Conservation (phyloP, 30 jellyfish, hydroid and myxozoan species). For the Pseudorhiza aurosa region DNA sequence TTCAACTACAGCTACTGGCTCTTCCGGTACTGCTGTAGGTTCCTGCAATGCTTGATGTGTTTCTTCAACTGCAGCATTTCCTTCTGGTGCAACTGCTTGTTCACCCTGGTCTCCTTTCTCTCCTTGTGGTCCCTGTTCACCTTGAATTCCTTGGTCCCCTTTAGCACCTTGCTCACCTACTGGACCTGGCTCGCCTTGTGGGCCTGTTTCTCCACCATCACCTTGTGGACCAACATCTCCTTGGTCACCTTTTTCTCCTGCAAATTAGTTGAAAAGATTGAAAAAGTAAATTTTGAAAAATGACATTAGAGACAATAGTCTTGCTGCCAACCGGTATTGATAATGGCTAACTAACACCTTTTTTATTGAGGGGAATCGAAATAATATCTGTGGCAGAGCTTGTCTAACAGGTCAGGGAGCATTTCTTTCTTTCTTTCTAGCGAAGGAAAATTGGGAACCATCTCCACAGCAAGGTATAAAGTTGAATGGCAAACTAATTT, state of each 20-base stretch:
- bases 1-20: slow-evolving; percentile 14
- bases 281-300: neutral
- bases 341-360: neutral
- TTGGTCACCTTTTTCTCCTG: slow-evolving; percentile 42
- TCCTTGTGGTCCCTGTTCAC: slow-evolving; percentile 19
- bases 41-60: neutral
- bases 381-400: no score
- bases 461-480: no score
- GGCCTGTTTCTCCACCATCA: slow-evolving; percentile 13
- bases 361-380: no score
- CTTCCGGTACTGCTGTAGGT: neutral
- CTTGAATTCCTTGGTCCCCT: slow-evolving; percentile 21
- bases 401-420: no score
- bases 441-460: no score
- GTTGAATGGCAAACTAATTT: no score
- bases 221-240: slow-evolving; percentile 62
- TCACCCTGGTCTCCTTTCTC: slow-evolving; percentile 24
- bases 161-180: slow-evolving; percentile 33
- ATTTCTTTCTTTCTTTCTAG: no score
- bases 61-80: slow-evolving; percentile 1
- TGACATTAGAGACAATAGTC: neutral
- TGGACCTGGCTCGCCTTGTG: slow-evolving; percentile 39
- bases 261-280: neutral
- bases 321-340: neutral
- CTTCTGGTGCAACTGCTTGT: slow-evolving; percentile 10